Conservation (phyloP, 2,888 invertebrate genomes). For the Tiphia femorata region DNA sequence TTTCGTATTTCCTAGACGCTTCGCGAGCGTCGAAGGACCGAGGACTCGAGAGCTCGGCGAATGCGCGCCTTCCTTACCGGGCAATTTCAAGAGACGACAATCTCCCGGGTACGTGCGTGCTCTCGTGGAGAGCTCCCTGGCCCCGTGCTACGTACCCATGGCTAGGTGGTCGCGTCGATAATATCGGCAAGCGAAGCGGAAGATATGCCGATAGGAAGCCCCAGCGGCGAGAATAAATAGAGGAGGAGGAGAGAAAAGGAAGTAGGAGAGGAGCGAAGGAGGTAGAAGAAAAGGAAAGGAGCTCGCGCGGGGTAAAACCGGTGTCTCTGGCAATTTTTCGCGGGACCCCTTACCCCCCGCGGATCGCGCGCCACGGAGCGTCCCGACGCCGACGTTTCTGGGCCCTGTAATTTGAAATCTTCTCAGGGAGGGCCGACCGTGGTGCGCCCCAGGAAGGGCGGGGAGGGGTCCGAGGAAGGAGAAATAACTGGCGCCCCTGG, state of each 20-base stretch:
- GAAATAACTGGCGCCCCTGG: conserved; percentile 44
- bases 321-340: background rate
- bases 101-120: too few species aligned
- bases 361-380: conserved; percentile 33
- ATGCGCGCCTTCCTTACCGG: too few species aligned
- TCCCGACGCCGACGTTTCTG: too few species aligned
- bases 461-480: conserved; percentile 18
- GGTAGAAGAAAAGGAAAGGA: conserved; percentile 11
- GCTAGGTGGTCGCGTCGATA: conserved; percentile 62
- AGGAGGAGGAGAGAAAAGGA: conserved; percentile 27
- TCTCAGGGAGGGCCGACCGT: conserved; percentile 53
- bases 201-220: conserved; percentile 37
- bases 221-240: conserved; percentile 8
- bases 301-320: conserved; percentile 28
- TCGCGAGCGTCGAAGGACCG: too few species aligned
- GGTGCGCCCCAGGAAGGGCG: conserved; percentile 15
- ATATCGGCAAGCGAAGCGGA: conserved; percentile 54
- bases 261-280: conserved; percentile 15
- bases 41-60: too few species aligned
- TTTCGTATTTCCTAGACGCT: too few species aligned
- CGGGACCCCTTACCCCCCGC: conserved; percentile 27
- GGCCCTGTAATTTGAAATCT: conserved; percentile 63
- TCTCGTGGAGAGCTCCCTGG: too few species aligned
- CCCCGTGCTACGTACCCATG: conserved; percentile 51
- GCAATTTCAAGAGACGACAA: too few species aligned